These are phyloP conservation scores for Coluber constrictor DNA, from an alignment of 2,797 vertebrate genomes.

Conservation along the genomic window DNA sequence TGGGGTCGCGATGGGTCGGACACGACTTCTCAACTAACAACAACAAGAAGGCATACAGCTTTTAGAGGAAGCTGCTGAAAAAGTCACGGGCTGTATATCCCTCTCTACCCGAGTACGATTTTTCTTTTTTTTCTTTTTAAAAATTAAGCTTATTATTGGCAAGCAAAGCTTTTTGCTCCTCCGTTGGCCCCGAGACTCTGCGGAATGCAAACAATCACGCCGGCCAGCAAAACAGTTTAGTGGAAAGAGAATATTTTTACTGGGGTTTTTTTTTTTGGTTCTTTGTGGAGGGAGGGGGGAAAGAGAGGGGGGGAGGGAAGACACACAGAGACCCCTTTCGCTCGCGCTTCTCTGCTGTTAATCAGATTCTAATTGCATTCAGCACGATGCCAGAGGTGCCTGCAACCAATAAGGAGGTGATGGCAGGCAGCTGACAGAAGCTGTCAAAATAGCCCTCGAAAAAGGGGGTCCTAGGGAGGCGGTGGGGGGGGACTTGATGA, in stretches of 20 bases:
- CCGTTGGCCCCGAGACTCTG: neutral
- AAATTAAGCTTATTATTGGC: neutral
- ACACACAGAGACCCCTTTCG: neutral
- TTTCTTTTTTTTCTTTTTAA: too few relatives aligned
- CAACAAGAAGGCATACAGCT: neutral
- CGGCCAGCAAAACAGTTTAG: neutral
- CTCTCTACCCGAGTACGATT: neutral
- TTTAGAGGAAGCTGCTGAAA: neutral
- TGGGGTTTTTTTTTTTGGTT: rapidly evolving
- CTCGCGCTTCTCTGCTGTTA: neutral
- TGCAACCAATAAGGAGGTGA: constrained; percentile 47
- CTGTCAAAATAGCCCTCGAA: constrained; percentile 48
- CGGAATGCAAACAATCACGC: neutral
- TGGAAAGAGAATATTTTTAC: rapidly evolving
- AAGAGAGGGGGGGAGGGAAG: too few relatives aligned
- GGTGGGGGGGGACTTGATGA: constrained; percentile 36
- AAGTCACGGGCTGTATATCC: neutral
- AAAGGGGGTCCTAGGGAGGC: constrained; percentile 20
- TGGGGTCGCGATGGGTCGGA: too few relatives aligned
- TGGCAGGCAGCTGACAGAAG: constrained; percentile 59
- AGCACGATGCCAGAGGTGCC: constrained; percentile 42
- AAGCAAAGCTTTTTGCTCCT: neutral
- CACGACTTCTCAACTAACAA: too few relatives aligned
- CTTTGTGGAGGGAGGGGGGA: neutral
- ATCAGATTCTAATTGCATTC: constrained; percentile 31